These are phyloP conservation scores for Caenorhabditis sp. DNA, from an alignment of 2,888 invertebrate genomes.

Conservation along the genomic window DNA sequence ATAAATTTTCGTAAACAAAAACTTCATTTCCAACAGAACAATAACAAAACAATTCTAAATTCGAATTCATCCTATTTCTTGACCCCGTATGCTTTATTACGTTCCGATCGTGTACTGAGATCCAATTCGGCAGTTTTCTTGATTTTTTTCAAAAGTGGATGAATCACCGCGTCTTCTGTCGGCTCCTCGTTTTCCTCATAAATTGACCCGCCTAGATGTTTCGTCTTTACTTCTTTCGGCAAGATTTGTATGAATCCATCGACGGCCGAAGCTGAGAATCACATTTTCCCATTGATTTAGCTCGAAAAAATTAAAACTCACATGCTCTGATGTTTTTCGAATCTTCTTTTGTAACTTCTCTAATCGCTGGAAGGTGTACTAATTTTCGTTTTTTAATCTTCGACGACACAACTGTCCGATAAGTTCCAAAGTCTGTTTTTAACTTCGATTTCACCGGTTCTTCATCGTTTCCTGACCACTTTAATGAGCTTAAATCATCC, in stretches of 20 bases:
- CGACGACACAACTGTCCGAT: constrained; percentile 11
- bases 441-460: constrained; percentile 16
- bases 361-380: constrained; percentile 28
- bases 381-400: constrained; percentile 20
- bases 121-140: constrained; percentile 30
- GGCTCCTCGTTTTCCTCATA: constrained; percentile 38
- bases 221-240: constrained; percentile 21
- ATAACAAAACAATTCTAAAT: neutral
- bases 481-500: constrained; percentile 20
- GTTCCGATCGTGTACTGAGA: constrained; percentile 9
- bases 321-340: constrained; percentile 24
- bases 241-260: constrained; percentile 23
- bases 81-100: constrained; percentile 28
- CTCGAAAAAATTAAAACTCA: constrained; percentile 3
- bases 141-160: constrained; percentile 24
- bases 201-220: constrained; percentile 25
- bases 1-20: neutral
- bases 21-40: neutral
- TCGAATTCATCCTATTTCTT: neutral
- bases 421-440: constrained; percentile 31
- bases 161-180: constrained; percentile 1
- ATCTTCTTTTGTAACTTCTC: constrained; percentile 15
- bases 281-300: neutral
- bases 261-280: constrained; percentile 12
- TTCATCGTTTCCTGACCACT: constrained; percentile 18